Conservation (phyloP, 2,113 vertebrate species). For the Gallinago paraguaiae region DNA sequence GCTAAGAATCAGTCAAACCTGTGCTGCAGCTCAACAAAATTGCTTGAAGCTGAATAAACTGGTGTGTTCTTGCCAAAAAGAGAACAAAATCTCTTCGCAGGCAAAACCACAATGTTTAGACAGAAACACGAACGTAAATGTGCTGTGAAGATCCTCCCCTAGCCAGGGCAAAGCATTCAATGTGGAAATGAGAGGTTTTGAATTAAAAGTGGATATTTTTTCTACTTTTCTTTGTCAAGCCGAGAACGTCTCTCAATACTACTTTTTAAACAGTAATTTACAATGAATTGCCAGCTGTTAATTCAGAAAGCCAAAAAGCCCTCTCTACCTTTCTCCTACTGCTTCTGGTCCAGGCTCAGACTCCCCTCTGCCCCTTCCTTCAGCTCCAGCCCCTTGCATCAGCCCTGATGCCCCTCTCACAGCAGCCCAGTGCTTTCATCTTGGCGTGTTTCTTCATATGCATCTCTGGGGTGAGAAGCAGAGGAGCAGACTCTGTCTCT, state of each 20-base stretch:
- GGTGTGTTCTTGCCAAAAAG: not conserved
- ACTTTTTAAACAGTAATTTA: not conserved
- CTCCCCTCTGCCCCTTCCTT: not conserved
- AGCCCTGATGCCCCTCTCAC: accelerated
- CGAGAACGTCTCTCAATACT: not conserved
- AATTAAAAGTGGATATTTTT: not conserved
- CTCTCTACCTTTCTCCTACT: not conserved
- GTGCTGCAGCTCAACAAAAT: conserved; percentile 31
- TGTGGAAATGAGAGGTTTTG: not conserved
- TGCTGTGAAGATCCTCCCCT: not conserved
- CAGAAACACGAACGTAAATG: not conserved
- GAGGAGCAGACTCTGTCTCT: not conserved
- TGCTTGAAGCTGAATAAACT: conserved; percentile 20
- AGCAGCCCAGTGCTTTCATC: not conserved
- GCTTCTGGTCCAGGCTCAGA: not conserved
- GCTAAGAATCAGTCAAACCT: conserved; percentile 41
- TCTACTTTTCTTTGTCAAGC: not conserved
- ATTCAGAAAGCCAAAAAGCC: not conserved
- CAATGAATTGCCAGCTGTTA: not conserved
- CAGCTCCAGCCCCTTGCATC: accelerated
- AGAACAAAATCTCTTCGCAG: not conserved
- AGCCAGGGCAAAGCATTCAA: not conserved
- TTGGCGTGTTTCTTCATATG: accelerated
- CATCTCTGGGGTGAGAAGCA: not conserved
- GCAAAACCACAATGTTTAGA: not conserved